Evolutionary conservation across 2,797 vertebrate species (phyloP).

Genomic region (Hylomyscus alleni): DNA sequence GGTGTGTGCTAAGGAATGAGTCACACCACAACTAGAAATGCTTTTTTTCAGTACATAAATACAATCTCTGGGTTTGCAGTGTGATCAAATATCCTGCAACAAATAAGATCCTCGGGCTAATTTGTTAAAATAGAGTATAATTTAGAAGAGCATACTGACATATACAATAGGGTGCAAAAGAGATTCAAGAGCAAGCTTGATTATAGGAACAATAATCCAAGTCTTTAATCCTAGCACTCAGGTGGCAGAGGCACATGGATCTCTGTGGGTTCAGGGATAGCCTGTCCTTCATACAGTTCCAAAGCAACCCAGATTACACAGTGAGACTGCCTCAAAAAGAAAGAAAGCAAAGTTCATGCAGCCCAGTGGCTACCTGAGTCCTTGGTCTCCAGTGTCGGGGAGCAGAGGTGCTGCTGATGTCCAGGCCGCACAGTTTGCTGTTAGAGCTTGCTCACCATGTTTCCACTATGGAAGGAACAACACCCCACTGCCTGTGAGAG

Average conservation of each 20-base stretch:
- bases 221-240: neutral
- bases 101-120: neutral
- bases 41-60: neutral
- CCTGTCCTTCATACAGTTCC: neutral
- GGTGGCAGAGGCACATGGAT: neutral
- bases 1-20: neutral
- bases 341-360: neutral
- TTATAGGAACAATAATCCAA: neutral
- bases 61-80: neutral
- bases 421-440: neutral
- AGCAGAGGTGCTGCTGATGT: neutral
- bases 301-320: neutral
- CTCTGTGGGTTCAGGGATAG: neutral
- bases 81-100: neutral
- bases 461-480: neutral
- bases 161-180: neutral
- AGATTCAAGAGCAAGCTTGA: neutral
- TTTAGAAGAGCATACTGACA: neutral
- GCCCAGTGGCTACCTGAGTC: neutral
- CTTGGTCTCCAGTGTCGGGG: neutral
- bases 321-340: neutral
- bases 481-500: neutral
- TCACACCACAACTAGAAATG: neutral
- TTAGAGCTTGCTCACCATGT: neutral
- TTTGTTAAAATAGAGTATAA: neutral